Evolutionary conservation across 2,888 invertebrate genomes (phyloP).

Genomic region (Syrphus vitripennis): DNA sequence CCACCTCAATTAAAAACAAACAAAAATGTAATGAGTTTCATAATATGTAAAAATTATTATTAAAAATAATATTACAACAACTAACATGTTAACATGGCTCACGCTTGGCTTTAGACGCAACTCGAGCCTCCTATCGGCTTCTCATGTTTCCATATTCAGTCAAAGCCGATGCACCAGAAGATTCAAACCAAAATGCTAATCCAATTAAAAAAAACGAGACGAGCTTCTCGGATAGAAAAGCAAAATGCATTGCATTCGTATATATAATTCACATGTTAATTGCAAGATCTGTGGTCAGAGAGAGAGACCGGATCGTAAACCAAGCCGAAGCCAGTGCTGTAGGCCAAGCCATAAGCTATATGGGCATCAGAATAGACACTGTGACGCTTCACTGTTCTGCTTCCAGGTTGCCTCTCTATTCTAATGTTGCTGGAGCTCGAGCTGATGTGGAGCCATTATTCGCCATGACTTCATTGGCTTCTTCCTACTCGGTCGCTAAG

Average conservation of each 20-base stretch:
- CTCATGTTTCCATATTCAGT: constrained; percentile 58
- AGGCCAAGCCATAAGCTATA: neutral
- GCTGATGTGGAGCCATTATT: constrained; percentile 49
- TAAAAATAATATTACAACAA: constrained; percentile 25
- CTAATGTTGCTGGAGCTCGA: constrained; percentile 26
- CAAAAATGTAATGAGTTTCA: constrained; percentile 60
- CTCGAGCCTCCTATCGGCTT: constrained; percentile 54
- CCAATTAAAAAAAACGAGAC: constrained; percentile 63
- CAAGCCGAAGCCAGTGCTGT: neutral
- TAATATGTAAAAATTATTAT: constrained; percentile 61
- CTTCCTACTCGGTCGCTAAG: constrained; percentile 58
- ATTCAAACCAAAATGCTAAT: constrained; percentile 57
- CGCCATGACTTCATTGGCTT: constrained; percentile 71
- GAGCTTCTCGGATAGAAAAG: constrained; percentile 2
- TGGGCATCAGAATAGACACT: constrained; percentile 57
- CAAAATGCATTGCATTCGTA: constrained; percentile 39
- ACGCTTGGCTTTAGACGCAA: constrained; percentile 6
- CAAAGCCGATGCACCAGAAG: constrained; percentile 43
- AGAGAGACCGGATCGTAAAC: no score
- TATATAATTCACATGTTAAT: constrained; percentile 63
- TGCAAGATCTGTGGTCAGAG: constrained; percentile 43
- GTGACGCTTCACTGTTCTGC: constrained; percentile 60
- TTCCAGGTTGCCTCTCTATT: constrained; percentile 52
- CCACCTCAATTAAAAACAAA: constrained; percentile 52
- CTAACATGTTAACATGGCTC: constrained; percentile 31